Evolutionary conservation across 2,113 vertebrate genomes (phyloP).

Genomic region (Forbesichthys papilliferus): DNA sequence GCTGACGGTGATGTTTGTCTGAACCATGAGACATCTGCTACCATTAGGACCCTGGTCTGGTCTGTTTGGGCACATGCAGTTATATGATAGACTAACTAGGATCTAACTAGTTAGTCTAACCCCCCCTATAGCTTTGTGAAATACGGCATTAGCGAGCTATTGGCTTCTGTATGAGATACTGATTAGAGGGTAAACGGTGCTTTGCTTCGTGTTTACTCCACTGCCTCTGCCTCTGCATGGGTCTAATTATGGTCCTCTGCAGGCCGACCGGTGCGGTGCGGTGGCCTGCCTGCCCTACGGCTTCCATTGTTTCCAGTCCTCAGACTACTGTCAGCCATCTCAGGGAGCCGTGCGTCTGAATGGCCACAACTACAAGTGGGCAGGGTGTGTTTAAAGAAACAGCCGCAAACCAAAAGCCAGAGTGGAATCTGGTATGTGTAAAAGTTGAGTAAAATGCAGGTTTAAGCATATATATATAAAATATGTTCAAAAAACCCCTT

Average conservation of each 20-base stretch:
- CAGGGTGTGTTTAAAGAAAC: slow-evolving; percentile 20
- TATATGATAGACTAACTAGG: slow-evolving; percentile 17
- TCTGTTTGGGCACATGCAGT: slow-evolving; percentile 30
- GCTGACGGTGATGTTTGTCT: slow-evolving; percentile 57
- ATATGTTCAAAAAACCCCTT: slow-evolving; percentile 26
- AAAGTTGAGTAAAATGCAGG: slow-evolving; percentile 2
- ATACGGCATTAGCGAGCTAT: slow-evolving; percentile 30
- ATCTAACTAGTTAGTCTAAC: slow-evolving; percentile 9
- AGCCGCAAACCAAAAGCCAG: slow-evolving; percentile 10
- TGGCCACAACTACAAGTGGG: slow-evolving; percentile 11
- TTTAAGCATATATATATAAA: slow-evolving; percentile 13
- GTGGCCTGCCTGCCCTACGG: background rate
- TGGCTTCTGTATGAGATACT: slow-evolving; percentile 27
- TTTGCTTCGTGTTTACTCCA: slow-evolving; percentile 48
- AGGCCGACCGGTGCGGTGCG: slow-evolving; percentile 5
- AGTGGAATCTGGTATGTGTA: slow-evolving; percentile 21
- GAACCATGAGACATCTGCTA: slow-evolving; percentile 29
- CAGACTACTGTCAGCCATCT: background rate
- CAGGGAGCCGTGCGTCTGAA: background rate
- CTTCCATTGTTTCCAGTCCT: background rate
- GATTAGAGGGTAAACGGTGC: slow-evolving; percentile 48
- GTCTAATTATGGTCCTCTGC: slow-evolving; percentile 48
- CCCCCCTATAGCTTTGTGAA: slow-evolving; percentile 35
- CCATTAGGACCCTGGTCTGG: slow-evolving; percentile 32
- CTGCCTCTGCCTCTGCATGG: slow-evolving; percentile 13